phyloP scores from a whole-genome alignment of 2,797 vertebrate genomes.

The Eutrigla gurnardus region DNA sequence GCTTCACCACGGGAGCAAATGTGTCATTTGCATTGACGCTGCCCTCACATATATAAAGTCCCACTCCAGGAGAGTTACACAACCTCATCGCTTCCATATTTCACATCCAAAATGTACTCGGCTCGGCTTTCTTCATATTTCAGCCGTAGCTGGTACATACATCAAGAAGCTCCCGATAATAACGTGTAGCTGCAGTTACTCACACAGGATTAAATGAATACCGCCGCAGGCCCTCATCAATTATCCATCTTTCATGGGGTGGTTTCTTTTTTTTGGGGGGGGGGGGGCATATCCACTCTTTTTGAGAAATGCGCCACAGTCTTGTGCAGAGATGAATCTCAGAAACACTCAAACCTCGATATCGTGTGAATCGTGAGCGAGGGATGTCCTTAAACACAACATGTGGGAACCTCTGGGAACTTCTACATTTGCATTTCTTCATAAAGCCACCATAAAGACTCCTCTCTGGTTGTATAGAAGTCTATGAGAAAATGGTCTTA shows the following conservation, averaged over 20 bases:
- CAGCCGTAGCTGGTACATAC: constrained; percentile 28
- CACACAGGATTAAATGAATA: constrained; percentile 48
- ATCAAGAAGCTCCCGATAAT: constrained; percentile 40
- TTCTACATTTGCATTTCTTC: no score
- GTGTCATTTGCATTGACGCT: constrained; percentile 60
- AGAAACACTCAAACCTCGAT: neutral
- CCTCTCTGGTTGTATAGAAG: no score
- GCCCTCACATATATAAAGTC: constrained; percentile 23
- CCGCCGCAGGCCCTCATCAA: constrained; percentile 42
- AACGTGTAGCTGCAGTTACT: constrained; percentile 49
- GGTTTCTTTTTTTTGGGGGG: constrained; percentile 28
- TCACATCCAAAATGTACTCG: constrained; percentile 39
- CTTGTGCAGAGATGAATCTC: neutral
- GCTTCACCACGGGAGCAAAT: constrained; percentile 47
- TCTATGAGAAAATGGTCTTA: no score
- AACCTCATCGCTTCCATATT: constrained; percentile 42
- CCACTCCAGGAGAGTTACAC: constrained; percentile 38
- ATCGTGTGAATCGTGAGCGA: neutral
- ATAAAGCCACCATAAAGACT: no score
- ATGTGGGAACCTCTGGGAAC: no score
- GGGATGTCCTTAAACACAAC: neutral
- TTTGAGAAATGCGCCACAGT: constrained; percentile 12
- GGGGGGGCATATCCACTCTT: neutral
- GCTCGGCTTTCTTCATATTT: constrained; percentile 42
- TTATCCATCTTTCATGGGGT: constrained; percentile 53